Evolutionary conservation across 2,113 vertebrate species (phyloP).

Genomic region (Tonatia bakeri): DNA sequence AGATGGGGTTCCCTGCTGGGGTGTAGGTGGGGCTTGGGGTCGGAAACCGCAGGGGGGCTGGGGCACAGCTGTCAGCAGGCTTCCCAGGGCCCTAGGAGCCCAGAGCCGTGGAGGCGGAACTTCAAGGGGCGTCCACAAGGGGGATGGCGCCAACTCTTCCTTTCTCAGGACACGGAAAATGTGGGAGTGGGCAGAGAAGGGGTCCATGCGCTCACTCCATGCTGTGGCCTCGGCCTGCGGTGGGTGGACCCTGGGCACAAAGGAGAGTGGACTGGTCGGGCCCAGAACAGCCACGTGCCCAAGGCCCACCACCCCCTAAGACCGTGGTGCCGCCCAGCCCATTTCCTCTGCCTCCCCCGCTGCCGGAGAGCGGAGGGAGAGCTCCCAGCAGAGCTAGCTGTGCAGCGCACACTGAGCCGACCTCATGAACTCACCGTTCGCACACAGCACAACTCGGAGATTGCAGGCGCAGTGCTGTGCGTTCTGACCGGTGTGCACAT

Average conservation of each 20-base stretch:
- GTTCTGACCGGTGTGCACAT: accelerated
- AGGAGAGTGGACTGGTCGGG: neutral
- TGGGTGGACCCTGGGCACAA: neutral
- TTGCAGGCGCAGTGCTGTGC: neutral
- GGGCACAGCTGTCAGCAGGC: neutral
- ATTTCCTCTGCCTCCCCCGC: neutral
- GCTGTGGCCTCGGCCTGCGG: too few species aligned
- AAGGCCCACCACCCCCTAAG: neutral
- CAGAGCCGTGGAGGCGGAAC: neutral
- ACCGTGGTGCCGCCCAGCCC: too few species aligned
- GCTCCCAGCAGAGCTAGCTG: neutral
- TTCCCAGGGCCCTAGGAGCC: neutral
- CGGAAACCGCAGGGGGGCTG: neutral
- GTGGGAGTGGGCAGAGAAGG: neutral
- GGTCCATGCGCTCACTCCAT: neutral
- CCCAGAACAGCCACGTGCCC: neutral
- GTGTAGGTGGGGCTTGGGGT: neutral
- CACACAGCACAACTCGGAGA: too few species aligned
- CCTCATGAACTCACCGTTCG: neutral
- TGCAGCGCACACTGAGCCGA: neutral
- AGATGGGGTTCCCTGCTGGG: neutral
- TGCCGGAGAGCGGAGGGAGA: too few species aligned
- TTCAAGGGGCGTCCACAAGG: neutral
- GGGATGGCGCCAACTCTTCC: neutral
- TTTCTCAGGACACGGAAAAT: neutral